Conservation (phyloP, 92 coral and sea anemone species). For the Bergia sp. region DNA sequence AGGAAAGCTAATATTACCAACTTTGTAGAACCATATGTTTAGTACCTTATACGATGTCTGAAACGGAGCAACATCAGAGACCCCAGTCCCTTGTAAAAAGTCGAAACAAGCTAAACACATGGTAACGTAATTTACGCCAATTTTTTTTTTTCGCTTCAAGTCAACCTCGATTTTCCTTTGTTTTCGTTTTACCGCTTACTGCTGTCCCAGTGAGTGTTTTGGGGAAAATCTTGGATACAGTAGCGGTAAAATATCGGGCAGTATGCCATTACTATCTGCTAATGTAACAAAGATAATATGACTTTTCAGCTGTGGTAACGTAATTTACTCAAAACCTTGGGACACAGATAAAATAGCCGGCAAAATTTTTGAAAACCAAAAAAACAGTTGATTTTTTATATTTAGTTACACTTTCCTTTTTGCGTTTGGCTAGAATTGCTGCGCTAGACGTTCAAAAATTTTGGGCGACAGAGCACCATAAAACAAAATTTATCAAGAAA, state of each 20-base stretch:
- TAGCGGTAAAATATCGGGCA: background rate
- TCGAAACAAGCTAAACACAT: background rate
- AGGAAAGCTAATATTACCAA: too few relatives aligned
- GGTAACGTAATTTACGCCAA: background rate
- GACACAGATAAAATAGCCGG: background rate
- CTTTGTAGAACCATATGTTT: too few relatives aligned
- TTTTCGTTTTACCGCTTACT: background rate
- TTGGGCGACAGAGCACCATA: constrained; percentile 6
- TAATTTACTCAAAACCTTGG: constrained; percentile 18
- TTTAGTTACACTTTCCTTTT: constrained; percentile 19
- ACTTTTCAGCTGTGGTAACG: constrained; percentile 26
- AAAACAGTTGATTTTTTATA: background rate
- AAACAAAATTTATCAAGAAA: constrained; percentile 9
- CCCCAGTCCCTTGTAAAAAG: too few relatives aligned
- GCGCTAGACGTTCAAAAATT: constrained; percentile 12
- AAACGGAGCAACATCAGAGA: too few relatives aligned
- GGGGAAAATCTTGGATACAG: constrained; percentile 14
- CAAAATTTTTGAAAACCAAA: background rate
- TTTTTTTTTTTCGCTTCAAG: background rate
- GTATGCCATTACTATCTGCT: background rate
- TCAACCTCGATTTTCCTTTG: background rate
- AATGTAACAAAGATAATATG: constrained; percentile 5
- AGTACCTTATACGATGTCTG: too few relatives aligned
- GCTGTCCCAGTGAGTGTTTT: constrained; percentile 8
- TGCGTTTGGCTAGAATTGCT: background rate